phyloP scores from a whole-genome alignment of 1,140 invertebrate species.

The Drosophila bocqueti region DNA sequence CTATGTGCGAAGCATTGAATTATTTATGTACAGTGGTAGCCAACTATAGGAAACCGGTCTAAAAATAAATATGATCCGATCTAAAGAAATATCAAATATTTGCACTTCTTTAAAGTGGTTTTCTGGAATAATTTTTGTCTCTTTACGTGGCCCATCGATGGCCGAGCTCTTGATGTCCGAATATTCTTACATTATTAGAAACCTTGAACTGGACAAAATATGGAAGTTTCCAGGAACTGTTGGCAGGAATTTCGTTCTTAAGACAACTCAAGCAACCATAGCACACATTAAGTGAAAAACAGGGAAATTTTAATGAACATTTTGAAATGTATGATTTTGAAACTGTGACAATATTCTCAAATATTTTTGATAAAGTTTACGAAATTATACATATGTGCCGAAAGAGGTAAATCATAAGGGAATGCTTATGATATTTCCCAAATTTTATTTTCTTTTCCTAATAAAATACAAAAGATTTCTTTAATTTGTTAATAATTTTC shows the following conservation, averaged over 20 bases:
- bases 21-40: slow-evolving; percentile 12
- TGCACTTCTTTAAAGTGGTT: neutral
- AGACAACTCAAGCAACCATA: neutral
- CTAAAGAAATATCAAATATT: neutral
- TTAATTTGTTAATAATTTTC: neutral
- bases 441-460: neutral
- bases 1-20: neutral
- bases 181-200: neutral
- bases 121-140: neutral
- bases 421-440: neutral
- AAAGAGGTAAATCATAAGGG: neutral
- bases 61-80: neutral
- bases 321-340: neutral
- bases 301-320: neutral
- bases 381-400: neutral
- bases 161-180: too few species aligned
- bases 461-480: neutral
- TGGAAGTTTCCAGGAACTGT: neutral
- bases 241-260: neutral
- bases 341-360: neutral
- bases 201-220: neutral
- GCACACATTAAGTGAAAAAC: neutral
- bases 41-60: neutral
- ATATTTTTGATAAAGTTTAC: neutral
- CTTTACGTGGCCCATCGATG: neutral